Evolutionary conservation across 2,113 vertebrate genomes (phyloP), one percentile per base, ranked within the genome.

Genomic region (Pteropus alecto): DNA sequence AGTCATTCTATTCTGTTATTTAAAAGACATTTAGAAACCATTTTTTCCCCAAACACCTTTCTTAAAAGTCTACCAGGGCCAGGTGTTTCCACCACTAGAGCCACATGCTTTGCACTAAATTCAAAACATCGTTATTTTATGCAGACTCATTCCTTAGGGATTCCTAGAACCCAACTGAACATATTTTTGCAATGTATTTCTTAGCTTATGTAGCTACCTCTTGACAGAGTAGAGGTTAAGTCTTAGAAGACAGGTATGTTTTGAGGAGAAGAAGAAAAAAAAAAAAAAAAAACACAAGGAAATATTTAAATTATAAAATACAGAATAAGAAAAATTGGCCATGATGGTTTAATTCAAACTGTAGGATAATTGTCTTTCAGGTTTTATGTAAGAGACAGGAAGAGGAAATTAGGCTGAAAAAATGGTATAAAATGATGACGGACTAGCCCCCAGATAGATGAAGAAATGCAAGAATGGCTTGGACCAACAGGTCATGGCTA

Each of bases 231-330:
- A 51, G 14, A 77, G 26, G 46, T 73, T 73, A 90, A 65, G 3
- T 76, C n/a, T 93, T 70, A 22, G 41, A 24, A 76, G 21, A 84
- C 21, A 65, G 12, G 9, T 48, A 21, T 68, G 15, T 28, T 74
- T 89, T 85, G 28, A 54, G 65, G 8, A 7, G 19, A 46, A 68
- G 21, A 71, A 70, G 14, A 70, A 13, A 94, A 4, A 88, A 67
- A 84, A 74, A 70, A 13, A 94, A 4, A 88, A 67, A 84, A 74
- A 7, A 85, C 0, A 26, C 1, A 84, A 48, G 13, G 8, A 76
- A 41, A 73, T 85, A 77, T 14, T 88, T 79, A 63, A 83, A 67
- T 68, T 86, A 74, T 86, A 61, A 76, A 86, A 92, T 65, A 28
- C 0, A 19, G 28, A 11, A 5, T 18, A 82, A 81, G 26, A 26